Evolutionary conservation across 2,888 invertebrate species (phyloP).

Genomic region (Drosophila yooni): DNA sequence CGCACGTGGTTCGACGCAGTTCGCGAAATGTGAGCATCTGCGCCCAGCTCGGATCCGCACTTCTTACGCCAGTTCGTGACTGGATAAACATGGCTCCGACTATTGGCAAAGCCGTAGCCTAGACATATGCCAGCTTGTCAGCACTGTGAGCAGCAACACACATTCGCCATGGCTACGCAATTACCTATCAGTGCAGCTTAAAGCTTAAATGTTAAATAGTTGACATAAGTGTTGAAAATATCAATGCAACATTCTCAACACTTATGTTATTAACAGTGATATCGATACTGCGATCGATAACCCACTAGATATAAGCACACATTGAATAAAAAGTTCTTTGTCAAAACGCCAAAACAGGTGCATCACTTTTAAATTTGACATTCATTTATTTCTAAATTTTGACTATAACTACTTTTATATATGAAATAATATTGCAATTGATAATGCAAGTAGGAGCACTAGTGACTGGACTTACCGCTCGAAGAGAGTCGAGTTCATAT

Average conservation of each 20-base stretch:
- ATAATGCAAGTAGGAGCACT: neutral
- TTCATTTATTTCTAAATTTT: neutral
- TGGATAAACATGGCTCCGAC: slow-evolving; percentile 58
- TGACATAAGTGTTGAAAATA: neutral
- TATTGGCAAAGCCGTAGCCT: slow-evolving; percentile 17
- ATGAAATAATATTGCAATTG: neutral
- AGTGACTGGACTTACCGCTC: neutral
- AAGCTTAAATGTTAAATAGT: slow-evolving; percentile 1
- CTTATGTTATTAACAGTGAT: neutral
- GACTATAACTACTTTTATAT: neutral
- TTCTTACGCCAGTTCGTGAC: slow-evolving; percentile 66
- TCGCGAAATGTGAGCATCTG: slow-evolving; percentile 73
- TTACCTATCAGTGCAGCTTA: slow-evolving; percentile 1
- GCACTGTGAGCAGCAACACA: neutral
- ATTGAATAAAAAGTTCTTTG: no score
- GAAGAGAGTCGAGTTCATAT: neutral
- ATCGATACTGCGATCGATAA: no score
- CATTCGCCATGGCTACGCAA: neutral
- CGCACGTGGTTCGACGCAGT: slow-evolving; percentile 68
- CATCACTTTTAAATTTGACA: neutral
- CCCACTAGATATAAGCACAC: no score
- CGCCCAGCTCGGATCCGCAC: slow-evolving; percentile 38
- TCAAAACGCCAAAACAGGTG: no score
- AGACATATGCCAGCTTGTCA: slow-evolving; percentile 25
- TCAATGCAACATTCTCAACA: neutral